phyloP scores from a whole-genome alignment of 2,113 vertebrate genomes.

The Columbina picui region DNA sequence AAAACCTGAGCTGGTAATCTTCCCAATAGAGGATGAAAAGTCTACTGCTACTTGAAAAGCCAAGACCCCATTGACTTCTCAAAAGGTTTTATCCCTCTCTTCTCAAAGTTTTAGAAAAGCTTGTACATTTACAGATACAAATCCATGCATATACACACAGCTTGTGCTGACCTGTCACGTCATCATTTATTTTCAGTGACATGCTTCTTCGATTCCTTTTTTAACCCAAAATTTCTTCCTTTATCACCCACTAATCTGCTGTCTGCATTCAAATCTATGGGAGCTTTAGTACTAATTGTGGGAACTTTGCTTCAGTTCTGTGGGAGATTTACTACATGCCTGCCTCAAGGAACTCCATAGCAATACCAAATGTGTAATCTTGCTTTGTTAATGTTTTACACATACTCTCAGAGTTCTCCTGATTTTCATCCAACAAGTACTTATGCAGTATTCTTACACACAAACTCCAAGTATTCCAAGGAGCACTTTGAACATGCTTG shows the following conservation, averaged over 20 bases:
- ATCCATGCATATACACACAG: not conserved
- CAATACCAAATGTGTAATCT: not conserved
- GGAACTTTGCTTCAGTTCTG: not conserved
- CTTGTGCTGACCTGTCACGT: not conserved
- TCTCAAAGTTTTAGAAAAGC: not conserved
- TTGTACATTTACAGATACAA: not conserved
- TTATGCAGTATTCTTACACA: not conserved
- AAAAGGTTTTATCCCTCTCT: not conserved
- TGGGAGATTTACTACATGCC: not conserved
- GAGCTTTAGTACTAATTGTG: not conserved
- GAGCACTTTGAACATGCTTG: not conserved
- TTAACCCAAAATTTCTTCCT: not conserved
- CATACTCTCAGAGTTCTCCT: not conserved
- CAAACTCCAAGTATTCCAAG: constrained; percentile 10
- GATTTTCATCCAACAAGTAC: constrained; percentile 6
- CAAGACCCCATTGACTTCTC: not conserved
- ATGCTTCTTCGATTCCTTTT: not conserved
- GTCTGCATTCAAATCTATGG: not conserved
- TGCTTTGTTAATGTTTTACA: not conserved
- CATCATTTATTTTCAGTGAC: not conserved
- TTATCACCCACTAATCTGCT: not conserved
- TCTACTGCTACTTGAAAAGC: not conserved
- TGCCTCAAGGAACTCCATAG: not conserved
- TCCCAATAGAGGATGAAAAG: not conserved
- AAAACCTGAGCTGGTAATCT: not conserved